phyloP scores from a whole-genome alignment of 92 coral and sea anemone genomes.

The Meandrina meandrites region DNA sequence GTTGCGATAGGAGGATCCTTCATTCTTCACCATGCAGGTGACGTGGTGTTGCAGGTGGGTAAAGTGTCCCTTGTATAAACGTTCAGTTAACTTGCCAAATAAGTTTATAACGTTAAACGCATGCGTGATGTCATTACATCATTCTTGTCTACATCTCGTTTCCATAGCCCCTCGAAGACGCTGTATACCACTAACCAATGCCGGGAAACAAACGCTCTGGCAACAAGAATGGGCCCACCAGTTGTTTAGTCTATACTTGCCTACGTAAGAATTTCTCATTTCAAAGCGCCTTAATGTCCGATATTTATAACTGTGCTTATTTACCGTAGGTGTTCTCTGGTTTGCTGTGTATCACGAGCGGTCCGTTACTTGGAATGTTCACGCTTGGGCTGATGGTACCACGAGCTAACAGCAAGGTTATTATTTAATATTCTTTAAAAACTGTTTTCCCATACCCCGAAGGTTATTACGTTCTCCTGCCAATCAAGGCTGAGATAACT shows the following conservation, averaged over 20 bases:
- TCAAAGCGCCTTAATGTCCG: not conserved
- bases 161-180: not conserved
- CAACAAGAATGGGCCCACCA: not conserved
- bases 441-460: not conserved
- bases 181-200: too few species aligned
- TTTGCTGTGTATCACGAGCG: slow-evolving; percentile 48
- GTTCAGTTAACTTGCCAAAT: not conserved
- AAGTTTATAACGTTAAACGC: too few species aligned
- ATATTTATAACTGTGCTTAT: not conserved
- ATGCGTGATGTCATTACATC: not conserved
- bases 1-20: slow-evolving; percentile 61
- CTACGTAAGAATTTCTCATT: not conserved
- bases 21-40: slow-evolving; percentile 48
- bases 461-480: not conserved
- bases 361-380: slow-evolving; percentile 62
- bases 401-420: slow-evolving; percentile 64
- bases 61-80: not conserved
- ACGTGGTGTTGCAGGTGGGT: slow-evolving; percentile 48
- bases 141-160: not conserved
- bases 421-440: not conserved
- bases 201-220: not conserved
- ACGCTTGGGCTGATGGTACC: slow-evolving; percentile 58
- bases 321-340: slow-evolving; percentile 58
- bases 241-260: not conserved
- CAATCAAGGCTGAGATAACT: not conserved